Base-by-base conservation (phyloP, 2,113 vertebrate genomes). In the Entelurus aequoreus region DNA sequence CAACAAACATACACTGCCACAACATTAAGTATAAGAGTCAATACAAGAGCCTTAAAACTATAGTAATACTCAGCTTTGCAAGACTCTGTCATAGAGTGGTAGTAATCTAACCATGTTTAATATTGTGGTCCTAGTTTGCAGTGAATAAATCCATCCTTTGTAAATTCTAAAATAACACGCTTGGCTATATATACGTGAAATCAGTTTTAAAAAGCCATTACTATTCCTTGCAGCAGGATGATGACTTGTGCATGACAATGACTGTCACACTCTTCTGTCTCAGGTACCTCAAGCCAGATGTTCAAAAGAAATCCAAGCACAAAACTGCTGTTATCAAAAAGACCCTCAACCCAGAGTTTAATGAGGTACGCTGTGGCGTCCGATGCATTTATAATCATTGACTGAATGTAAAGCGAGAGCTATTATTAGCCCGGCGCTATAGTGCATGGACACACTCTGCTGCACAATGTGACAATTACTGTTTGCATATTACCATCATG, bases 261-360 rank as follows among this genome's bases (percentile, higher is more conserved):
- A 62, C 5, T 44, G 13, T 65, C 19, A 53, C 40, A 5, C 65
- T 49, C 38, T 12, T 75, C 35, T 74, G 48, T 76, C 54, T 72
- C 79, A 95, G 94, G 81, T 95, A 95, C 77, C 88, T 95, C 79
- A 93, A 93, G 71, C 94, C 94, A 6, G 94, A 95, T 0, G 83
- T 92, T 70, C 91, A 93, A 66, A 95, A 95, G 81, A 95, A 94
- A 79, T 94, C 93, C 48, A 95, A 95, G 84, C 93, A 95, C 78
- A 95, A 95, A 88, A 95, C 94, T 0, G 87, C 89, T 0, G 93
- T 94, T 52, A 94, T 93, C 70, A 94, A 94, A 88, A 95, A 95
- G 85, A 95, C 94, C 0, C 89, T 95, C 38, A 95, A 95, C 77
- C 94, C 94, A 0, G 94, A 95, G 80, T 95, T 94, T 83, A 94